Base-by-base conservation (phyloP, 1,140 invertebrate genomes). In the Lasioglossum albipes region DNA sequence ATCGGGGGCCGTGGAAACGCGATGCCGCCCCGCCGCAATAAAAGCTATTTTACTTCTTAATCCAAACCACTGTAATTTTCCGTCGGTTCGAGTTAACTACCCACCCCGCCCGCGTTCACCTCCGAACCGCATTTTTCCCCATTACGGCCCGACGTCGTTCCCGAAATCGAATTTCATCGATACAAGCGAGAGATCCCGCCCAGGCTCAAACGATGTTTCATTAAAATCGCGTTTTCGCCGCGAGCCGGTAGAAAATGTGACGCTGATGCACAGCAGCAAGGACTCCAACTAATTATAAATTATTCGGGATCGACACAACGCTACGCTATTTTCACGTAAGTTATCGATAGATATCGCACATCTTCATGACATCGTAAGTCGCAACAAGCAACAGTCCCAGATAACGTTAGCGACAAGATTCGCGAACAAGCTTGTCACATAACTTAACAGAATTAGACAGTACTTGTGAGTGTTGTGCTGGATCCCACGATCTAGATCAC, bases 11-110 rank as follows among this genome's bases (percentile, higher is more conserved):
- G 59, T 64, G 79, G 64, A 31, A 54, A 76, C 54, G 81, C 83
- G 74, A 75, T 71, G 73, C 82, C 71, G 65, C 79, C 61, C 52
- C 61, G 57, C 67, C 49, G 54, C 83, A 84, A 87, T 87, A 87
- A 87, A 86, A 83, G 75, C 82, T 71, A 73, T 87, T 86, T 87
- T 83, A 87, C 82, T 84, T 87, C 85, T 86, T 87, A 84, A 87
- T 86, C 78, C 82, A 57, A 65, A 81, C 74, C 73, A 76, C 61
- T 81, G 74, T 76, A 84, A 87, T 85, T 88, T 83, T 75, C 86
- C 76, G 27, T 31, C 74, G 66, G 22, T 49, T 49, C 45, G 52
- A 59, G n/a, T 18, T 59, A 59, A 59, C 57, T n/a, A 20, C 7
- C 57, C 20, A 7, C 18, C 52, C 22, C 41, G 41, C 59, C 45